Evolutionary conservation across 2,113 vertebrate species (phyloP).

Genomic region (Pionites leucogaster): DNA sequence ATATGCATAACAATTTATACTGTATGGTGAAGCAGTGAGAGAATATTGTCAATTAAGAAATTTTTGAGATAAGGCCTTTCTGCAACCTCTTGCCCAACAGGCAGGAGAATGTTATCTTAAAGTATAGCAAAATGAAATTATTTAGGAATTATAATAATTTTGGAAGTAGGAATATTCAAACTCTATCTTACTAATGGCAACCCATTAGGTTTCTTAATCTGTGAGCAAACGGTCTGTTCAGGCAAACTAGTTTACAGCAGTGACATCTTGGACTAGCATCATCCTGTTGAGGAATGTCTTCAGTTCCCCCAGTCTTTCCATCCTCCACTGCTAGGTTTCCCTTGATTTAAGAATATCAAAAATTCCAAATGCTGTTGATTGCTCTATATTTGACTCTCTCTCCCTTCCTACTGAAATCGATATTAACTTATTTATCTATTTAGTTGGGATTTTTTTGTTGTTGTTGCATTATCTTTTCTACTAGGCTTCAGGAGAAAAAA

Average conservation of each 20-base stretch:
- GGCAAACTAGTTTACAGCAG: not conserved
- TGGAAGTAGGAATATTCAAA: not conserved
- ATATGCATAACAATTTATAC: not conserved
- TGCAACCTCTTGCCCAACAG: not conserved
- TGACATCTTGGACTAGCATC: not conserved
- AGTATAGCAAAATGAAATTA: not conserved
- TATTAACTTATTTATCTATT: not conserved
- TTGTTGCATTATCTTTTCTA: not conserved
- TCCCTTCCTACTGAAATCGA: not conserved
- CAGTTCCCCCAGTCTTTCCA: not conserved
- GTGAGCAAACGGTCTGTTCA: not conserved
- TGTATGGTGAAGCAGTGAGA: not conserved
- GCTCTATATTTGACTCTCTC: not conserved
- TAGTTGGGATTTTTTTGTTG: not conserved
- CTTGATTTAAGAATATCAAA: not conserved
- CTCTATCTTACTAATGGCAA: not conserved
- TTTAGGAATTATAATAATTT: not conserved
- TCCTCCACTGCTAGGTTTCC: not conserved
- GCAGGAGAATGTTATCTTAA: not conserved
- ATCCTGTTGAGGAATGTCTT: not conserved
- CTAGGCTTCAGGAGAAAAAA: not conserved
- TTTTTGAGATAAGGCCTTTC: not conserved
- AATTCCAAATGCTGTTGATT: not conserved
- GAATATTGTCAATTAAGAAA: not conserved
- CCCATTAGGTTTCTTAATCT: not conserved